Evolutionary conservation across 2,888 invertebrate species (phyloP).

Genomic region (Nesidiocoris tenuis): DNA sequence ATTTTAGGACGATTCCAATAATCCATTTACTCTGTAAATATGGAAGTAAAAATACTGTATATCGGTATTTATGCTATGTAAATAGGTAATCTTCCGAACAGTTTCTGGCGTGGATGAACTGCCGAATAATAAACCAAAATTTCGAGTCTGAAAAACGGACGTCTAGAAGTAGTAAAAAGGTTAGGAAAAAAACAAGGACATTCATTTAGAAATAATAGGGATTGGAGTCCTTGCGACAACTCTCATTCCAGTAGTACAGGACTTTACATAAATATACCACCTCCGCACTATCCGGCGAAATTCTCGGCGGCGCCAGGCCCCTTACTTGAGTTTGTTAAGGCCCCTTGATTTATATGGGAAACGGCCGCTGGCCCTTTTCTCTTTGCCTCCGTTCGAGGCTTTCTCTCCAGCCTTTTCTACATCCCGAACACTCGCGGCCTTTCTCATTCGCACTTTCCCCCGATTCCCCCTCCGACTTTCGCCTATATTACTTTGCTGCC

Average conservation of each 20-base stretch:
- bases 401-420: neutral
- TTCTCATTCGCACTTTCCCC: neutral
- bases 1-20: too few relatives aligned
- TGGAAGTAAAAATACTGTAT: too few relatives aligned
- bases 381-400: constrained; percentile 5
- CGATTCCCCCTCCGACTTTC: neutral
- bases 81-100: too few relatives aligned
- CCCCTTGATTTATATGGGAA: constrained; percentile 20
- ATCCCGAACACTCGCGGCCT: neutral
- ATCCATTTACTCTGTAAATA: too few relatives aligned
- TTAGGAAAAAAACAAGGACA: neutral
- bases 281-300: constrained; percentile 8
- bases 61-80: too few relatives aligned
- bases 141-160: too few relatives aligned
- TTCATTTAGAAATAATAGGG: neutral
- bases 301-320: constrained; percentile 12
- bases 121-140: too few relatives aligned
- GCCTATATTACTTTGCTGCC: neutral
- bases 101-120: too few relatives aligned
- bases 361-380: constrained; percentile 16
- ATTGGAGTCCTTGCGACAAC: constrained; percentile 10
- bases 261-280: constrained; percentile 18
- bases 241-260: constrained; percentile 12
- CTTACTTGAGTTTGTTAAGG: constrained; percentile 32
- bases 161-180: too few relatives aligned